Percentiles rank a stretch among this genome's conserved stretches.
Conservation (phyloP, 2,888 invertebrate species). For the Harpalus rufipes region DNA sequence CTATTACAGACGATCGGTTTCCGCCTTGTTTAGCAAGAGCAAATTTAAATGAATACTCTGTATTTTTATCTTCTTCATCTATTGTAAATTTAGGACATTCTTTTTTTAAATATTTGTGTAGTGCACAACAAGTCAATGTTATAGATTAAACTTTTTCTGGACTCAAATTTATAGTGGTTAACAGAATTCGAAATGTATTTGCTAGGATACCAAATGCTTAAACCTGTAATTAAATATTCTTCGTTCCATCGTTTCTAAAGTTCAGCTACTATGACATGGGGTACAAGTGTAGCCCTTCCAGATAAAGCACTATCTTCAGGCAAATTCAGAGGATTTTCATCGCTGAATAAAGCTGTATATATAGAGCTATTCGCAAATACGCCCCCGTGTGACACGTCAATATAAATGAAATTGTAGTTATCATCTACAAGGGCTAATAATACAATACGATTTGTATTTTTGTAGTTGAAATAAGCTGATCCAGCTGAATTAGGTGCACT, state of each 20-base stretch:
- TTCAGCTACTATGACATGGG: not conserved
- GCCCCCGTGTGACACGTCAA: not conserved
- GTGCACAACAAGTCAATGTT: not conserved
- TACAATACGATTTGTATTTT: not conserved
- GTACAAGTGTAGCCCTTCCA: not conserved
- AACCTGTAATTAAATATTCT: too few relatives aligned
- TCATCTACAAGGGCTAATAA: not conserved
- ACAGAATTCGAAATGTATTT: not conserved
- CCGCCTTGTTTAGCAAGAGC: too few relatives aligned
- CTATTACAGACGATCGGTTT: too few relatives aligned
- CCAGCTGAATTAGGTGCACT: not conserved
- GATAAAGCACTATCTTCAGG: not conserved
- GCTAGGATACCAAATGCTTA: not conserved
- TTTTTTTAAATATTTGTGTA: not conserved
- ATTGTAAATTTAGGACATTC: not conserved
- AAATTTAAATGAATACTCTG: too few relatives aligned
- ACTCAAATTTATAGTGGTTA: not conserved
- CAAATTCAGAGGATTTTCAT: not conserved
- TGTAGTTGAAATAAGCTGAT: not conserved
- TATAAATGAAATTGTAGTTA: not conserved
- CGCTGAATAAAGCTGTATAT: not conserved
- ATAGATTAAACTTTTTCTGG: not conserved
- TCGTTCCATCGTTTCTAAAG: too few relatives aligned
- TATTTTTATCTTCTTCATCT: slow-evolving; percentile 1
- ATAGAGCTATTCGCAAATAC: not conserved